Percentiles rank a stretch among this genome's conserved stretches.
Conservation (phyloP, 2,797 vertebrate genomes). For the Amniataba percoides region DNA sequence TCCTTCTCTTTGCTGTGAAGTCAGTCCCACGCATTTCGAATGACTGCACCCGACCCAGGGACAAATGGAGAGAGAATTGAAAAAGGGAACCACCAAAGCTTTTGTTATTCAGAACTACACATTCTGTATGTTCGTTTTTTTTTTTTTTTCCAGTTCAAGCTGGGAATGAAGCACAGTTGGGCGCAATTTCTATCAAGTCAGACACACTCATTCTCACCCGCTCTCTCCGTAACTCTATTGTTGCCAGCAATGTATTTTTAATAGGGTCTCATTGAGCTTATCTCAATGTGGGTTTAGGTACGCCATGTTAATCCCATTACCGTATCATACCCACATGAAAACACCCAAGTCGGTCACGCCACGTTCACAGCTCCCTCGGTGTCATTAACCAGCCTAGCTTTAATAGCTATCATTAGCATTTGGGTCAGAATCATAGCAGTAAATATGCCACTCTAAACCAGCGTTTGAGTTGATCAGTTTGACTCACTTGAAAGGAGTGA, state of each 20-base stretch:
- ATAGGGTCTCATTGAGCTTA: conserved; percentile 78
- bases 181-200: conserved; percentile 44
- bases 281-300: conserved; percentile 85
- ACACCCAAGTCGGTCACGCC: conserved; percentile 77
- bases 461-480: conserved; percentile 63
- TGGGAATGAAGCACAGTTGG: conserved; percentile 30
- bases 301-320: conserved; percentile 83
- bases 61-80: conserved; percentile 13
- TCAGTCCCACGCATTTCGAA: neutral
- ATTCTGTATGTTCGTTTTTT: neutral
- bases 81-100: conserved; percentile 6
- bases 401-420: conserved; percentile 82
- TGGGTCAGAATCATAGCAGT: conserved; percentile 72
- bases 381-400: conserved; percentile 75
- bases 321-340: conserved; percentile 73
- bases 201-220: conserved; percentile 35
- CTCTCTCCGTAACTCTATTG: conserved; percentile 53
- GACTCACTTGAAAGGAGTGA: conserved; percentile 56
- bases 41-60: conserved; percentile 1
- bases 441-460: conserved; percentile 64
- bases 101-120: conserved; percentile 13
- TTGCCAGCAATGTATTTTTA: conserved; percentile 76
- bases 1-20: conserved; percentile 2
- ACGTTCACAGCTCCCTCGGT: conserved; percentile 70
- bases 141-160: neutral